Evolutionary conservation across 2,888 invertebrate genomes (phyloP).

Genomic region (Drosophila dives): DNA sequence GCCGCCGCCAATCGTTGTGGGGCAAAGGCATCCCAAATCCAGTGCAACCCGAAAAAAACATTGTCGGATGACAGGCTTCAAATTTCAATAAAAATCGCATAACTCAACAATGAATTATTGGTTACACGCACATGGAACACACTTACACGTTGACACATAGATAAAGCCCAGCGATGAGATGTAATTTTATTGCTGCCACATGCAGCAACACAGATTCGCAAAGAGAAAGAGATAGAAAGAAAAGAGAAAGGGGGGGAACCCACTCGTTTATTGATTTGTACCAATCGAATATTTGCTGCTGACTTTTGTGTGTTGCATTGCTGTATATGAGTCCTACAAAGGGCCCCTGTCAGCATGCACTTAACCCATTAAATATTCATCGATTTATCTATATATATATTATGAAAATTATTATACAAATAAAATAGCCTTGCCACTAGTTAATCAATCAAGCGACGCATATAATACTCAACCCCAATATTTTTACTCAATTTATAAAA

Average conservation of each 20-base stretch:
- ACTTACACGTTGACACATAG: slow-evolving; percentile 17
- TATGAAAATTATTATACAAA: neutral
- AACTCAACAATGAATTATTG: slow-evolving; percentile 79
- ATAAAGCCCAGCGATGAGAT: slow-evolving; percentile 56
- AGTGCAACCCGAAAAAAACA: slow-evolving; percentile 53
- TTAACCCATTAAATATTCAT: slow-evolving; percentile 57
- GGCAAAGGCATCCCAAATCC: slow-evolving; percentile 34
- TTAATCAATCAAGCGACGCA: neutral
- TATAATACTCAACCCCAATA: neutral
- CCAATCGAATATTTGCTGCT: slow-evolving; percentile 3
- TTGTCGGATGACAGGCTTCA: slow-evolving; percentile 60
- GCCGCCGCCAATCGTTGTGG: too few relatives aligned
- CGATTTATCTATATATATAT: neutral
- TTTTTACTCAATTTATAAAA: neutral
- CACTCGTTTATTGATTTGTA: slow-evolving; percentile 57
- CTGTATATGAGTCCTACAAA: neutral
- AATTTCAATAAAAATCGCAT: slow-evolving; percentile 79
- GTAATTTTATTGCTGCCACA: slow-evolving; percentile 69
- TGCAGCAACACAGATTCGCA: slow-evolving; percentile 38
- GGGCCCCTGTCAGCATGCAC: slow-evolving; percentile 32
- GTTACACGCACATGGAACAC: slow-evolving; percentile 26
- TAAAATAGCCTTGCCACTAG: neutral
- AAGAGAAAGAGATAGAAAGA: neutral
- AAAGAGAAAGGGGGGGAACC: neutral
- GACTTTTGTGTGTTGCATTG: slow-evolving; percentile 13